Percentiles rank a stretch among this genome's conserved stretches.
These are phyloP conservation scores for Dreissena polymorpha DNA, from an alignment of 1,140 invertebrate species.

Conservation along the genomic window DNA sequence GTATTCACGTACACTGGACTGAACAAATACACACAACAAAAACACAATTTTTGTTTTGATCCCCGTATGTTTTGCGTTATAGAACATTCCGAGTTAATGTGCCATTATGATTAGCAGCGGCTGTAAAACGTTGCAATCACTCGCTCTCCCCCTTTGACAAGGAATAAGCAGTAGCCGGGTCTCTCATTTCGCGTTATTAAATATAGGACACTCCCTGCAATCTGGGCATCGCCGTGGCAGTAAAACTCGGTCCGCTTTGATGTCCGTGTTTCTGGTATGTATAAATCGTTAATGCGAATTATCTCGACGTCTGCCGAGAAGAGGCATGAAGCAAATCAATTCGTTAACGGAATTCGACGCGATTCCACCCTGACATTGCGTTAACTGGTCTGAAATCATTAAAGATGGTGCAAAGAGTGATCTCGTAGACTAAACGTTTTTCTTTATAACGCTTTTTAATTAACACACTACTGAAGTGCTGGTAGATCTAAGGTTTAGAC, in stretches of 20 bases:
- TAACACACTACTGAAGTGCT: background rate
- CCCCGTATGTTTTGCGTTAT: too few relatives aligned
- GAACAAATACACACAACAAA: too few relatives aligned
- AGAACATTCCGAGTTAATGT: too few relatives aligned
- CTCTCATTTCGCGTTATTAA: too few relatives aligned
- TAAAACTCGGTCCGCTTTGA: slow-evolving; percentile 33
- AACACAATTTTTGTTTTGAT: too few relatives aligned
- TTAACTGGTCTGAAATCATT: background rate
- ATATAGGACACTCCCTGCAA: too few relatives aligned
- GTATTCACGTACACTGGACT: too few relatives aligned
- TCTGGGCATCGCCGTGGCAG: background rate
- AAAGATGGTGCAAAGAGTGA: background rate
- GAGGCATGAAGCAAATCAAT: background rate
- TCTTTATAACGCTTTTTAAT: background rate
- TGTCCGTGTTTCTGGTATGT: slow-evolving; percentile 16
- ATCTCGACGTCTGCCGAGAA: background rate
- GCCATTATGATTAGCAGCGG: too few relatives aligned
- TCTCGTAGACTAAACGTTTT: background rate
- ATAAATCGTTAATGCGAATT: slow-evolving; percentile 40
- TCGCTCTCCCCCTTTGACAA: too few relatives aligned
- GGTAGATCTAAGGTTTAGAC: background rate
- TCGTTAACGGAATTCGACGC: background rate
- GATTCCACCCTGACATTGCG: background rate
- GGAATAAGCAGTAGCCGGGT: too few relatives aligned
- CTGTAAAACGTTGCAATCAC: too few relatives aligned